Conservation (phyloP, 2,113 vertebrate genomes). For the Eudyptes chrysolophus region DNA sequence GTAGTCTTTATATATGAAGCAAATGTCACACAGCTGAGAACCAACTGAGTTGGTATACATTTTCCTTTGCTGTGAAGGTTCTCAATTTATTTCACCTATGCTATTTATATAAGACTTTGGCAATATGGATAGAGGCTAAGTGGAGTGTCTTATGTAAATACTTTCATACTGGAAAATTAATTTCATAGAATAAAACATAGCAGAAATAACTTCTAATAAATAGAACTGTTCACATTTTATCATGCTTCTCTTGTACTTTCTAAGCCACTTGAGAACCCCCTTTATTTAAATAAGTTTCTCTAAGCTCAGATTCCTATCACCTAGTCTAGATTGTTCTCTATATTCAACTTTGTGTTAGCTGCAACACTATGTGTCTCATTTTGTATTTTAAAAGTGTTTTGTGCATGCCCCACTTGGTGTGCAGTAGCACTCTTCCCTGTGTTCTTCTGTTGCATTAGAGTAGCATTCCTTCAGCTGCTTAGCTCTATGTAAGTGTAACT, state of each 20-base stretch:
- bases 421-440: not conserved
- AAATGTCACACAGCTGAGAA: conserved; percentile 14
- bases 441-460: not conserved
- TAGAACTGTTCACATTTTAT: conserved; percentile 21
- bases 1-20: conserved; percentile 64
- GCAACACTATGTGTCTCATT: not conserved
- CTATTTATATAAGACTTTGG: conserved; percentile 54
- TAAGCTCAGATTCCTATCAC: not conserved
- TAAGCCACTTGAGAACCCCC: not conserved
- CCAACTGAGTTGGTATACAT: conserved; percentile 18
- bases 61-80: conserved; percentile 51
- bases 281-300: not conserved
- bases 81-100: conserved; percentile 18
- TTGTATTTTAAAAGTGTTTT: not conserved
- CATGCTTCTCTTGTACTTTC: not conserved
- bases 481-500: not conserved
- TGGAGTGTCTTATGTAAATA: conserved; percentile 66
- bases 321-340: not conserved
- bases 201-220: conserved; percentile 57
- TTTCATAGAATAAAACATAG: conserved; percentile 59
- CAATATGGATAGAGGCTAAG: conserved; percentile 36
- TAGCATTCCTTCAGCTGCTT: not conserved
- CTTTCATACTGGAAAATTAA: conserved; percentile 65
- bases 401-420: not conserved
- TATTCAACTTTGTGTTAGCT: not conserved